A percentile compares a stretch with the other conserved stretches of the same genome.
These are phyloP conservation scores for Steinernema feltiae DNA, from an alignment of 1,140 invertebrate genomes.

Conservation along the genomic window DNA sequence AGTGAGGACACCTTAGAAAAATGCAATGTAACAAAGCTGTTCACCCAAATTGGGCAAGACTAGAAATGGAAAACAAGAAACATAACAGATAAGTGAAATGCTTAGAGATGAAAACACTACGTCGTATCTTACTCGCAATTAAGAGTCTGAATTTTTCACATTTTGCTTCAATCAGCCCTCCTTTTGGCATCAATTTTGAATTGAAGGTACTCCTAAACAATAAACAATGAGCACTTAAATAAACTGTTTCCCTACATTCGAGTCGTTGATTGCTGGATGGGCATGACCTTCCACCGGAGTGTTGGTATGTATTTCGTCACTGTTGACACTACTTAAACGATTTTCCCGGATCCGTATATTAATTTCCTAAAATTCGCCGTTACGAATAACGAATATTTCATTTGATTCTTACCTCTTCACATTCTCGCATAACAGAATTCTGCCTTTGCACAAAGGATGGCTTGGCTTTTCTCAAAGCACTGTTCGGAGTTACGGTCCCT, in stretches of 20 bases:
- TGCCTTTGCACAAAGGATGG: constrained; percentile 27
- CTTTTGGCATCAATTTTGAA: not conserved
- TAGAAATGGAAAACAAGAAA: too few relatives aligned
- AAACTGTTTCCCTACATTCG: not conserved
- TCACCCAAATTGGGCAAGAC: too few relatives aligned
- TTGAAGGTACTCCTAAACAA: not conserved
- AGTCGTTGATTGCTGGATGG: not conserved
- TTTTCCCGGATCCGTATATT: not conserved
- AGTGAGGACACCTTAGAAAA: too few relatives aligned
- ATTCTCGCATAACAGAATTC: constrained; percentile 27
- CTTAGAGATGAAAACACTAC: too few relatives aligned
- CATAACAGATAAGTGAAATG: too few relatives aligned
- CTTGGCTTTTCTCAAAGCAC: constrained; percentile 25
- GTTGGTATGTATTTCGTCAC: not conserved
- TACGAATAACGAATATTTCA: too few relatives aligned
- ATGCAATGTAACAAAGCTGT: too few relatives aligned
- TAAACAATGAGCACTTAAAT: not conserved
- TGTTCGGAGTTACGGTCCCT: constrained; percentile 19
- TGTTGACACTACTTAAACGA: not conserved
- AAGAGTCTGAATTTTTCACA: not conserved
- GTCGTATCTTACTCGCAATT: not conserved
- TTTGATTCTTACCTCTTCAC: constrained; percentile 26
- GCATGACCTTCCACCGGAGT: not conserved
- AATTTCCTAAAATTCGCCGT: not conserved
- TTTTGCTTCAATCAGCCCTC: not conserved